Base-by-base conservation (phyloP, 2,797 vertebrate species). In the Euthynnus affinis region DNA sequence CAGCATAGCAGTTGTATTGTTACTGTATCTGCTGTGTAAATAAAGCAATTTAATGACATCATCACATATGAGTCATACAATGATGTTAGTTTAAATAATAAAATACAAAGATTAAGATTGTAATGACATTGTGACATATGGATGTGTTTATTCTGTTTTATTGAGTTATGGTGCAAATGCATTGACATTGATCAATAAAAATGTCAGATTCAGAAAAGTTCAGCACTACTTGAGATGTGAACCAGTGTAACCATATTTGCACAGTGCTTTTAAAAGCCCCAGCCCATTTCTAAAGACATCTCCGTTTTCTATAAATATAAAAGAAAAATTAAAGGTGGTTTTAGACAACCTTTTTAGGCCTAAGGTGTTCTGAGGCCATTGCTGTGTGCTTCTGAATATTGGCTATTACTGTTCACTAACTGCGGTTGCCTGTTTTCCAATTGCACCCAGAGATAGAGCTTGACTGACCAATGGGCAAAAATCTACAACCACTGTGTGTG, bases 341-440 rank as follows among this genome's bases (percentile, higher is more conserved):
- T 78, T 64, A 40, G 25, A 48, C 23, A 22, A 32, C 40, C 3
- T 46, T n/a, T 46, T 4, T 9, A 22, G 15, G 12, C 14, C 10
- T 40, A 12, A 0, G 2, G 46, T 13, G 40, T 40, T 40, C 40
- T 42, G 42, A 22, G 25, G 53, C 23, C 49, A 34, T 14, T 49
- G 49, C 14, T 48, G n/a, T 61, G 22, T 25, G 46, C 29, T 48
- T 70, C 57, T 52, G 23, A 46, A 9, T 55, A 48, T 44, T 71
- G 57, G 25, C 15, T 48, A 4, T 68, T 55, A 6, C 15, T 53
- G 27, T 65, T 46, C 29, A 25, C 44, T n/a, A 72, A 27, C 27
- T 73, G 69, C 52, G 76, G 87, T 78, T 58, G 56, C 20, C 57
- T 76, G 53, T 73, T 85, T 80, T 70, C 70, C 17, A 67, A 23